Conservation (phyloP, 92 coral and sea anemone species). For the Epizoanthus stellaris region DNA sequence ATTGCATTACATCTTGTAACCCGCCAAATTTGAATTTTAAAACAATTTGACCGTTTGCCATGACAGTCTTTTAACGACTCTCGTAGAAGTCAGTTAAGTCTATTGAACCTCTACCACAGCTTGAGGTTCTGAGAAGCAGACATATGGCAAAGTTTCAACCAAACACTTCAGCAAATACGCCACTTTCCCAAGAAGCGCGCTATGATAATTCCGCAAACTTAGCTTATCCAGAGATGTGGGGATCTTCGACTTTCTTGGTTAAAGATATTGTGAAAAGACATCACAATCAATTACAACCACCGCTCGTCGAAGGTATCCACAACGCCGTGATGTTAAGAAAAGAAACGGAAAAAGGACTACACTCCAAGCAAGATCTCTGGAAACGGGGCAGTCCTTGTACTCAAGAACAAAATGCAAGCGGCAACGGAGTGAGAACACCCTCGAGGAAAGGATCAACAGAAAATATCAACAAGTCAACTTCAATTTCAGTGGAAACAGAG, state of each 20-base stretch:
- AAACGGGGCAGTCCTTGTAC: not conserved
- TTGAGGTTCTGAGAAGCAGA: not conserved
- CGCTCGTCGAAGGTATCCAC: not conserved
- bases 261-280: constrained; percentile 15
- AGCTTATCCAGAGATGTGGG: not conserved
- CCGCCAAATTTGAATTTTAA: constrained; percentile 22
- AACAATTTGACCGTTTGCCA: constrained; percentile 21
- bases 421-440: not conserved
- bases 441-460: not conserved
- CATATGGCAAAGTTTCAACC: not conserved
- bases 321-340: not conserved
- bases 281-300: not conserved
- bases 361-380: not conserved
- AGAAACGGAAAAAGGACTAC: not conserved
- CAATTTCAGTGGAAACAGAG: not conserved
- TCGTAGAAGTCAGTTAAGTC: not conserved
- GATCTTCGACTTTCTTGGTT: constrained; percentile 24
- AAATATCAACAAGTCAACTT: not conserved
- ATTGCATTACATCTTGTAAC: constrained; percentile 16
- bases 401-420: not conserved
- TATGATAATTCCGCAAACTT: not conserved
- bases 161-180: not conserved
- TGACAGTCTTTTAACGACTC: not conserved
- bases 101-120: too few relatives aligned
- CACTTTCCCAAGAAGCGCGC: not conserved